phyloP scores from a whole-genome alignment of 2,888 invertebrate genomes.

The Hirudinaria manillensis region DNA sequence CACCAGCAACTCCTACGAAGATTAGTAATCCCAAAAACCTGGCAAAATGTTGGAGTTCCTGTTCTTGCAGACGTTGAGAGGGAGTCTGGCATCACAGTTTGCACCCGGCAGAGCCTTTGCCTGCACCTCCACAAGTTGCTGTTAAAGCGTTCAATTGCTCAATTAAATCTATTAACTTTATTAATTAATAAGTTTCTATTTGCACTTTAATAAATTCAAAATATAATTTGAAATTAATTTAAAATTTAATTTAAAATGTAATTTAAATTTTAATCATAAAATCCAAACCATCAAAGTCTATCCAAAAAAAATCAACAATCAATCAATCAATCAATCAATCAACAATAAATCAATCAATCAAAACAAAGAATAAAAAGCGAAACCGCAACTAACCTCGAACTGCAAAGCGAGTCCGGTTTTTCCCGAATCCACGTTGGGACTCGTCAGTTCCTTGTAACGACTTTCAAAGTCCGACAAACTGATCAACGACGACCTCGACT shows the following conservation, averaged over 20 bases:
- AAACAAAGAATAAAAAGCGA: background rate
- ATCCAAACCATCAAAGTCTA: too few species aligned
- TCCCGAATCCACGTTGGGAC: slow-evolving; percentile 44
- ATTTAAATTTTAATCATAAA: too few species aligned
- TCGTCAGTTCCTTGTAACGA: slow-evolving; percentile 32
- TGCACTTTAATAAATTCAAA: too few species aligned
- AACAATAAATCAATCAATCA: too few species aligned
- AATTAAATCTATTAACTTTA: too few species aligned
- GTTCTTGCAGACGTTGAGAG: slow-evolving; percentile 39
- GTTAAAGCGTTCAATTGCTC: background rate
- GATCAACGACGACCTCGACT: slow-evolving; percentile 38
- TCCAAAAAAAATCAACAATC: too few species aligned
- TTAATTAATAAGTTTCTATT: too few species aligned
- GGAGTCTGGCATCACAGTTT: slow-evolving; percentile 31
- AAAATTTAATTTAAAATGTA: too few species aligned
- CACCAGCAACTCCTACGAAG: background rate
- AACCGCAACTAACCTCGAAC: slow-evolving; percentile 43
- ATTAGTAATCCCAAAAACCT: slow-evolving; percentile 32
- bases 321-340: too few species aligned
- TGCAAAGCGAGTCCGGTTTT: slow-evolving; percentile 49
- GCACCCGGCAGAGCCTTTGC: slow-evolving; percentile 19
- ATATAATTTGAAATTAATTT: too few species aligned
- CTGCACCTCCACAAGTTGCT: slow-evolving; percentile 21
- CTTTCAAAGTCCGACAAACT: slow-evolving; percentile 36
- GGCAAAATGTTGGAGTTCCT: slow-evolving; percentile 38